A percentile compares a stretch with the other conserved stretches of the same genome.
These are phyloP conservation scores for Littorina saxatilis DNA, from an alignment of 1,140 invertebrate species.

Conservation along the genomic window DNA sequence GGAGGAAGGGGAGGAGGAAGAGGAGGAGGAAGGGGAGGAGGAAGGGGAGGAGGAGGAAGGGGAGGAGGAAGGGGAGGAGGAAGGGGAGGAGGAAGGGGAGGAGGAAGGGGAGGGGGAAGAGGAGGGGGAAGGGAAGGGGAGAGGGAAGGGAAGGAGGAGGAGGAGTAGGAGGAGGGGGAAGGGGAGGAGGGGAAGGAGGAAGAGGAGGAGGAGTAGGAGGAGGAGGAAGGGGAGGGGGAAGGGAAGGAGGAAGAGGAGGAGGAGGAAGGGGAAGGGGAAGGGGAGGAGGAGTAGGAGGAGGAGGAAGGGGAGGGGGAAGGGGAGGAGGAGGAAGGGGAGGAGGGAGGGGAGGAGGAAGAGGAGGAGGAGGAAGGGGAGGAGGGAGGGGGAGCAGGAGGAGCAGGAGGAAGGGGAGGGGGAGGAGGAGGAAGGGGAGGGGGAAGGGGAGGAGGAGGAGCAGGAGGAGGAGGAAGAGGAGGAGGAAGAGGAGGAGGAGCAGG, in stretches of 20 bases:
- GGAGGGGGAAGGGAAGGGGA: neutral
- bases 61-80: too few relatives aligned
- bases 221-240: neutral
- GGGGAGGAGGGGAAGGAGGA: neutral
- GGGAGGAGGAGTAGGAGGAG: neutral
- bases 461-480: neutral
- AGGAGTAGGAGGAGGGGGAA: too few relatives aligned
- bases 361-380: neutral
- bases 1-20: too few relatives aligned
- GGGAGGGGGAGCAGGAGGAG: too few relatives aligned
- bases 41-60: too few relatives aligned
- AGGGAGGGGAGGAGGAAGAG: neutral
- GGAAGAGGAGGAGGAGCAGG: neutral
- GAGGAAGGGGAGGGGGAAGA: neutral
- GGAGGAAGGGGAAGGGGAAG: neutral
- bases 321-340: too few relatives aligned
- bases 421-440: neutral
- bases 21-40: neutral
- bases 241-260: neutral
- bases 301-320: neutral
- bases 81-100: too few relatives aligned
- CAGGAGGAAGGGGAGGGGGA: neutral
- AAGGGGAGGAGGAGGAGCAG: neutral
- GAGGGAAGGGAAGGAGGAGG: neutral
- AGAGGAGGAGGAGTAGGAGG: neutral